Conservation (phyloP, 2,113 vertebrate species). For the Gymnarchus niloticus region DNA sequence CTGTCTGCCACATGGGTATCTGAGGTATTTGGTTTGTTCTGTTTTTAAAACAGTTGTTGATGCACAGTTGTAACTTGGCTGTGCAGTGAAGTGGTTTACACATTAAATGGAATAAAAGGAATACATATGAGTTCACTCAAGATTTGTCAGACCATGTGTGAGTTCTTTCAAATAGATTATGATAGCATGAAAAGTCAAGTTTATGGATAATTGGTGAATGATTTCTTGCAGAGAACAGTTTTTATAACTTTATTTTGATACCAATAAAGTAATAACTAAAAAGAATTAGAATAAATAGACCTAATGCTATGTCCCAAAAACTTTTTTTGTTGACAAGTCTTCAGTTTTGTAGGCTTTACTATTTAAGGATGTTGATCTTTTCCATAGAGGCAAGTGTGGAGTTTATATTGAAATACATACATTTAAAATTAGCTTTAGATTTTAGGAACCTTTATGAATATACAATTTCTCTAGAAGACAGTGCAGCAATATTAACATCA, state of each 20-base stretch:
- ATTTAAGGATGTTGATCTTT: neutral
- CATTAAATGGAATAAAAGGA: neutral
- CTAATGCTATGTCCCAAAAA: no score
- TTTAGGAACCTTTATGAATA: neutral
- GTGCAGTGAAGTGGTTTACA: neutral
- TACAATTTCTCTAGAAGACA: no score
- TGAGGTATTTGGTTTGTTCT: neutral
- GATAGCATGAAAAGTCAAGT: neutral
- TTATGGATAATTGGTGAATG: no score
- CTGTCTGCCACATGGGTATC: neutral
- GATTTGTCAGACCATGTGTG: neutral
- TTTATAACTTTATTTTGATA: no score
- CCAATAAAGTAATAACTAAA: no score
- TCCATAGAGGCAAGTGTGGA: neutral
- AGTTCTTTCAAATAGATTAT: neutral
- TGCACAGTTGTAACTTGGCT: no score
- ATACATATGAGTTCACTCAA: neutral
- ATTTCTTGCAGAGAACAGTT: no score
- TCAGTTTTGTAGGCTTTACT: neutral
- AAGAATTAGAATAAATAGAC: no score
- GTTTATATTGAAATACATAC: neutral
- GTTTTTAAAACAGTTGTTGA: no score
- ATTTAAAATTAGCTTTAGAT: neutral
- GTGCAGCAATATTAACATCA: neutral
- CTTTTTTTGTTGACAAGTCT: no score